Base-by-base conservation (phyloP, 2,797 vertebrate species). In the Austrolebias charrua region DNA sequence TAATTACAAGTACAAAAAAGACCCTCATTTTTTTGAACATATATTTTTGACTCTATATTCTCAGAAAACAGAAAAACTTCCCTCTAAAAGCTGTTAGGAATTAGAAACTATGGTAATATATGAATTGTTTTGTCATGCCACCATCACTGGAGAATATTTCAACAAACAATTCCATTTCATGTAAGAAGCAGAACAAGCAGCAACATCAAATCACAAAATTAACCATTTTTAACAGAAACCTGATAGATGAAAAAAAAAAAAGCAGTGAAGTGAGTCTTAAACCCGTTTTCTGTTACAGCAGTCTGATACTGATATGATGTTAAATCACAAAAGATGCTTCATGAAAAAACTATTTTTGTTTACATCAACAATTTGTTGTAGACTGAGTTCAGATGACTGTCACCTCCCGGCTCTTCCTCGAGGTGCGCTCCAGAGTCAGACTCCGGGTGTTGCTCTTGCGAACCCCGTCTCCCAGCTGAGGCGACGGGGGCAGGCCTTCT, bases 341-440 rank as follows among this genome's bases (percentile, higher is more conserved):
- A 24, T 24, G 2, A 24, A 24, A 24, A 24, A 24, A 24, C 1
- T 3, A 24, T 24, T 24, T 0, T 53, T 47, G 18, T 19, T 16
- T 0, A 29, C 56, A 57, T 35, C 48, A 4, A 48, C n/a, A 31
- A 38, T 33, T 42, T 35, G 24, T 48, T 24, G 14, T 8, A 38
- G 18, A 42, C 59, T 18, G 19, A 14, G 0, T 44, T 93, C 82
- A 93, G 76, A 93, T 93, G 73, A 92, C 89, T 0, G 92, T 95
- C 71, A 94, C 92, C 68, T 96, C 95, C 50, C 92, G 89, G 55
- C 85, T 93, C 79, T 95, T 95, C 80, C 89, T 92, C 85, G 95
- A 95, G 13, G 93, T 92, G 60, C 92, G 93, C 82, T 95, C 94
- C 0, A 94, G 79, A 1, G 91, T 85, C 55, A 93, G 86, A 63